Conservation (phyloP, 2,888 invertebrate genomes). For the Athetis lepigone region DNA sequence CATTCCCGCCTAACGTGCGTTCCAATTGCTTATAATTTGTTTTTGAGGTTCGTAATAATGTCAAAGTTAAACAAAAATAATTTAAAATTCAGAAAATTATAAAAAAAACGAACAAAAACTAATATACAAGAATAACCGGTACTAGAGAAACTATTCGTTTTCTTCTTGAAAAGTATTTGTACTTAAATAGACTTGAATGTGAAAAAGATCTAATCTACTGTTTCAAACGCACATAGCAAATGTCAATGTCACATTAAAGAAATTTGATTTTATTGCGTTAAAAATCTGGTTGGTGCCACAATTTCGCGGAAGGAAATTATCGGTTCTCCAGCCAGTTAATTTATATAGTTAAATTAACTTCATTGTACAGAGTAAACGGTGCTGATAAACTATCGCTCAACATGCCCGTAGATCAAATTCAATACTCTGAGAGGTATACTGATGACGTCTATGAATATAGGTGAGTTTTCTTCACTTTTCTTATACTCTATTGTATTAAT, state of each 20-base stretch:
- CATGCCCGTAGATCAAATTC: conserved; percentile 95
- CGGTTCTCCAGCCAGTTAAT: background rate
- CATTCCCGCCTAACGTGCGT: conserved; percentile 46
- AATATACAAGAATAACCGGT: too few species aligned
- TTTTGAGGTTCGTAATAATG: fast-evolving
- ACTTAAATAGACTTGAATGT: too few species aligned
- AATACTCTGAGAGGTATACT: conserved; percentile 97
- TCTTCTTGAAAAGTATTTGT: too few species aligned
- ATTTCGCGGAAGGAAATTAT: conserved; percentile 6
- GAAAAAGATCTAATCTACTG: background rate
- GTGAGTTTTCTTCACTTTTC: conserved; percentile 78
- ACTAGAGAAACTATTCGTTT: too few species aligned
- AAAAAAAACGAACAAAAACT: too few species aligned
- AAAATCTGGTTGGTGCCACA: conserved; percentile 21
- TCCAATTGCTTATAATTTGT: conserved; percentile 10
- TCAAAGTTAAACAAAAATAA: background rate
- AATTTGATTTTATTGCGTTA: conserved; percentile 41
- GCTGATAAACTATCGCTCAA: conserved; percentile 30
- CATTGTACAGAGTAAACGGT: conserved; percentile 4
- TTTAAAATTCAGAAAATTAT: background rate
- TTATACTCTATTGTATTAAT: conserved; percentile 56
- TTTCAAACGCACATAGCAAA: conserved; percentile 24
- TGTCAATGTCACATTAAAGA: conserved; percentile 38
- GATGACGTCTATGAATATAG: conserved; percentile 97
- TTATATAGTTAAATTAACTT: conserved; percentile 1